Conservation (phyloP, 2,888 invertebrate genomes). For the Sycophila texana region DNA sequence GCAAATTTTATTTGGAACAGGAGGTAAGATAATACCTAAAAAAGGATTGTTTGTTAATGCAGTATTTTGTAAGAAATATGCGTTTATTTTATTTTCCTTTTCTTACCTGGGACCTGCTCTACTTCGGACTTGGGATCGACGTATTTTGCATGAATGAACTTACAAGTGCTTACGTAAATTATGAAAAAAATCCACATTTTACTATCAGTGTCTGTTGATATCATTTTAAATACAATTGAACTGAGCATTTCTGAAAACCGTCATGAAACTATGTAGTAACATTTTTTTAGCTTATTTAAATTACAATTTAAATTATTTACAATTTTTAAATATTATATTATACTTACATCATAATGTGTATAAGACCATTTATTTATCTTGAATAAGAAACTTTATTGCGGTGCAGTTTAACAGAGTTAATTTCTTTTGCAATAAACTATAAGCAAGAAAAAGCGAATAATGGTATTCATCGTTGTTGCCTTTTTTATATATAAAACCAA, state of each 20-base stretch:
- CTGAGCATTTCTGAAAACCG: background rate
- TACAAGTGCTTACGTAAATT: background rate
- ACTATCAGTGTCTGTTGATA: no score
- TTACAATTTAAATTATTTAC: no score
- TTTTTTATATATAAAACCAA: conserved; percentile 61
- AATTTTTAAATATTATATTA: no score
- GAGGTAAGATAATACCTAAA: conserved; percentile 38
- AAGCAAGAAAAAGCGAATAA: conserved; percentile 3
- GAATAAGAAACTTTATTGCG: background rate
- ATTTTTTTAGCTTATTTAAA: background rate
- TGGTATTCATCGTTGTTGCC: conserved; percentile 62
- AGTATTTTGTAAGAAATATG: background rate
- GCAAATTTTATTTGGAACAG: conserved; percentile 12
- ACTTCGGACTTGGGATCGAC: conserved; percentile 27
- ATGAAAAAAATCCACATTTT: conserved; percentile 1
- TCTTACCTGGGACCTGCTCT: conserved; percentile 42
- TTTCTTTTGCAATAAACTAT: background rate
- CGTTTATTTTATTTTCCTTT: background rate
- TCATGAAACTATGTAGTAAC: no score
- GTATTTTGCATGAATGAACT: background rate
- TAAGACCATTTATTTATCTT: no score
- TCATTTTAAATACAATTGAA: no score
- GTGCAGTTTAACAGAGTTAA: background rate
- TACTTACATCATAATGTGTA: no score
- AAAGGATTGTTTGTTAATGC: background rate